phyloP scores from a whole-genome alignment of 2,888 invertebrate genomes.

The Seira musarum region DNA sequence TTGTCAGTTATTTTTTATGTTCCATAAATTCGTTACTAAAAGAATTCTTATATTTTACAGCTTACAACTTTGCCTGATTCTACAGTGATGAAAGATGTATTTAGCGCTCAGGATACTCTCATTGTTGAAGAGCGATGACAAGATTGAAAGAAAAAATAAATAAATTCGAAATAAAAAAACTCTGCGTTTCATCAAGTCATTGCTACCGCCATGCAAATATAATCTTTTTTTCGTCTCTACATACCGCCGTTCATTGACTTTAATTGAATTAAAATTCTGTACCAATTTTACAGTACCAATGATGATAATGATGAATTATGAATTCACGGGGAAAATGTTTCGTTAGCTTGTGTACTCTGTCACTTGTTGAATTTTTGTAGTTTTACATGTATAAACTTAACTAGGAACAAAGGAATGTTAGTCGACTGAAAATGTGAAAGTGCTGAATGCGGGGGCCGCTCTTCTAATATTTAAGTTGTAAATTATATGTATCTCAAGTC shows the following conservation, averaged over 20 bases:
- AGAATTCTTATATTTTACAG: slow-evolving; percentile 47
- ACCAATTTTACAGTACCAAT: neutral
- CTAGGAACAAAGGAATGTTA: neutral
- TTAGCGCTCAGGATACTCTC: slow-evolving; percentile 69
- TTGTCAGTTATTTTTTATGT: neutral
- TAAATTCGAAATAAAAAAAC: slow-evolving; percentile 14
- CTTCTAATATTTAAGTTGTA: too few species aligned
- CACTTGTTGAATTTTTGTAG: neutral
- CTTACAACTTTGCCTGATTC: slow-evolving; percentile 64
- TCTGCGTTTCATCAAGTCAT: neutral
- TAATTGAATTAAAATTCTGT: neutral
- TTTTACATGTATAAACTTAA: neutral
- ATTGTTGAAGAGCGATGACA: slow-evolving; percentile 69
- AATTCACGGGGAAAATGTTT: too few species aligned
- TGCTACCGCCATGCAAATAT: neutral
- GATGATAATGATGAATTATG: too few species aligned
- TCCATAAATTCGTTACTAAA: too few species aligned
- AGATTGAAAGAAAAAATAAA: slow-evolving; percentile 15
- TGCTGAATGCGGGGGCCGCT: neutral
- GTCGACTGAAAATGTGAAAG: neutral
- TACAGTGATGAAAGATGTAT: slow-evolving; percentile 64
- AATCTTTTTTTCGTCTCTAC: neutral
- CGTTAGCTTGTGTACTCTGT: neutral
- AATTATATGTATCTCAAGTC: too few species aligned
- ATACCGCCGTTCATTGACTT: neutral